Percentiles rank a stretch among this genome's conserved stretches.
These are phyloP conservation scores for Acrobasis suavella DNA, from an alignment of 2,888 invertebrate genomes.

Conservation along the genomic window DNA sequence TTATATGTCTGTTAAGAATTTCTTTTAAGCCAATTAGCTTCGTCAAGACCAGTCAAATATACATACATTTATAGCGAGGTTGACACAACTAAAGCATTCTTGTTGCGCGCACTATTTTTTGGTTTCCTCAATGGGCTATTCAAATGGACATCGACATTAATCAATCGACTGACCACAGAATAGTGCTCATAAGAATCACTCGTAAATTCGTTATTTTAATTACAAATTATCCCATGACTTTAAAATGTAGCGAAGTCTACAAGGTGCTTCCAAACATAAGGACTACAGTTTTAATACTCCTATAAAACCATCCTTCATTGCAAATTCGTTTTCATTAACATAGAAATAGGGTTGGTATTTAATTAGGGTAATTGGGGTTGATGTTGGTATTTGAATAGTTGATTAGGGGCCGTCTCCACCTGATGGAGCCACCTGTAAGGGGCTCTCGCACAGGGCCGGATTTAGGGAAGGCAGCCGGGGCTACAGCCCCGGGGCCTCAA, in stretches of 20 bases:
- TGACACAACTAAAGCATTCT: neutral
- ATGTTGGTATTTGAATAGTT: conserved; percentile 29
- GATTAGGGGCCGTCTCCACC: conserved; percentile 60
- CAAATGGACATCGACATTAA: conserved; percentile 2
- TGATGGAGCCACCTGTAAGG: conserved; percentile 66
- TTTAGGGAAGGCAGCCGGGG: too few species aligned
- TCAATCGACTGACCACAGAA: conserved; percentile 12
- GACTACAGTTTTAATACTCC: conserved; percentile 7
- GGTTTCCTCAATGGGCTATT: neutral
- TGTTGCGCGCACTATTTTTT: neutral
- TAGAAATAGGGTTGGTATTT: conserved; percentile 24
- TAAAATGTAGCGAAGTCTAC: conserved; percentile 45
- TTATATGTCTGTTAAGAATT: too few species aligned
- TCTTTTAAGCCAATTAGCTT: too few species aligned
- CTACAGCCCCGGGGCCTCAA: too few species aligned
- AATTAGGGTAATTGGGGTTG: conserved; percentile 6
- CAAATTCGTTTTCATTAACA: conserved; percentile 25
- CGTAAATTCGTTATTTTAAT: conserved; percentile 47
- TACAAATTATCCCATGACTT: conserved; percentile 51
- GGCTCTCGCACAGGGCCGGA: too few species aligned
- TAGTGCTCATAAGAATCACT: conserved; percentile 28
- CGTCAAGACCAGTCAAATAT: too few species aligned
- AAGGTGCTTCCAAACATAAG: conserved; percentile 46
- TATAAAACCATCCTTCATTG: conserved; percentile 6
- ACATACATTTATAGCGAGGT: neutral